phyloP scores from a whole-genome alignment of 2,888 invertebrate genomes.

The Pharmacophagus antenor region DNA sequence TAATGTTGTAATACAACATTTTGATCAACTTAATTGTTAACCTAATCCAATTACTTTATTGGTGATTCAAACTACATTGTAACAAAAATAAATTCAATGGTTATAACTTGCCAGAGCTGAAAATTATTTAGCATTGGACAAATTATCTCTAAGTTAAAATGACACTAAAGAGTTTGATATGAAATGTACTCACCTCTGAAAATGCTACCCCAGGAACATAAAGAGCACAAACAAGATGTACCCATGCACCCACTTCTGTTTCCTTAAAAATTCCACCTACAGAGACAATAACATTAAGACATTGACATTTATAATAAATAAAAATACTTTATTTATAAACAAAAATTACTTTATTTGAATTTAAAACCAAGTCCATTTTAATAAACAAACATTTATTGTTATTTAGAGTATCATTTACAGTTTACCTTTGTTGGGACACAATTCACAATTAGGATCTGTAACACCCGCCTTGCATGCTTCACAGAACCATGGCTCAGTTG shows the following conservation, averaged over 20 bases:
- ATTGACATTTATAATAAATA: neutral
- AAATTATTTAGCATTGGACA: neutral
- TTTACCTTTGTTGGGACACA: slow-evolving; percentile 93
- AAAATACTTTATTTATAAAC: too few relatives aligned
- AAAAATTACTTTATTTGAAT: too few relatives aligned
- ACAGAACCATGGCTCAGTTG: slow-evolving; percentile 99
- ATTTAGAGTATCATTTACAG: neutral
- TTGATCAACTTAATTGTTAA: too few relatives aligned
- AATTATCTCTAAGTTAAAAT: neutral
- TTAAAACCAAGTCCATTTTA: too few relatives aligned
- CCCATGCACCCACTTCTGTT: slow-evolving; percentile 98
- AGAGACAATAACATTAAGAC: neutral
- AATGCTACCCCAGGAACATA: slow-evolving; percentile 99
- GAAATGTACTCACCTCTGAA: slow-evolving; percentile 85
- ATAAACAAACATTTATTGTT: neutral
- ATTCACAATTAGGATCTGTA: slow-evolving; percentile 93
- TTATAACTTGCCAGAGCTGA: too few relatives aligned
- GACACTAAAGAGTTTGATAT: neutral
- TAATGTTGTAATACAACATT: too few relatives aligned
- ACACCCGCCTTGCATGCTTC: slow-evolving; percentile 97
- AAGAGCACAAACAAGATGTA: slow-evolving; percentile 97
- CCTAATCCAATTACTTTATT: too few relatives aligned
- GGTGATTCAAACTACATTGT: too few relatives aligned
- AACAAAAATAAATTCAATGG: too few relatives aligned
- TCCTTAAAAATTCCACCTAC: slow-evolving; percentile 96